Conservation (phyloP, 2,888 invertebrate genomes). For the Polymixis lichenea region DNA sequence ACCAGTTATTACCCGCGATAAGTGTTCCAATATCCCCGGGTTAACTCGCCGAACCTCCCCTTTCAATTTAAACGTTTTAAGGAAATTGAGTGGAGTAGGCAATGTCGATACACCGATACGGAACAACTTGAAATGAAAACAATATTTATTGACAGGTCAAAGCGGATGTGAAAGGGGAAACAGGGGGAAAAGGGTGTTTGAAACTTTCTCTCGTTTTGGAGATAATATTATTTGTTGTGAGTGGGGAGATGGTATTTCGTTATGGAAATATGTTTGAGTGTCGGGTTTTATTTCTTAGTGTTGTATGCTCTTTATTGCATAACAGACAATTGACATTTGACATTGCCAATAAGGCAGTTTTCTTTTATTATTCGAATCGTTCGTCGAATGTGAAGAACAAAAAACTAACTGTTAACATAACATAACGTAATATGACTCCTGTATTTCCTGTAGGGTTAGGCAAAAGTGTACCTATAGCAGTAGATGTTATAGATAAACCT, state of each 20-base stretch:
- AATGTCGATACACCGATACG: constrained; percentile 49
- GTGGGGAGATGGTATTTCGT: not conserved
- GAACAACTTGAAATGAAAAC: constrained; percentile 56
- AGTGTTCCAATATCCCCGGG: constrained; percentile 55
- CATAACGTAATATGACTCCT: too few species aligned
- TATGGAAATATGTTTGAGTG: constrained; percentile 3
- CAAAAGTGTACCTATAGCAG: too few species aligned
- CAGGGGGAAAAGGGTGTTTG: not conserved
- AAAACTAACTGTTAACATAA: too few species aligned
- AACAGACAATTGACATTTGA: constrained; percentile 1
- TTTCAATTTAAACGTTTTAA: constrained; percentile 65
- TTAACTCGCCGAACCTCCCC: constrained; percentile 41
- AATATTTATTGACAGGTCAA: constrained; percentile 57
- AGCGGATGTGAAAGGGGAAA: constrained; percentile 14
- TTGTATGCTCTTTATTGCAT: not conserved
- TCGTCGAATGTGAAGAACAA: not conserved
- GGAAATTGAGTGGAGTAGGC: constrained; percentile 63
- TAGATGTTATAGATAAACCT: too few species aligned
- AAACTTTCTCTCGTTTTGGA: constrained; percentile 32
- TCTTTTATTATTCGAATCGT: not conserved
- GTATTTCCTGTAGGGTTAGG: too few species aligned
- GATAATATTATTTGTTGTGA: constrained; percentile 33
- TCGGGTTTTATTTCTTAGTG: not conserved
- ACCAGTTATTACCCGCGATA: constrained; percentile 48
- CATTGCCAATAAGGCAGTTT: not conserved